These are phyloP conservation scores for Cyclargus thomasi DNA, from an alignment of 1,140 invertebrate species.

Conservation along the genomic window DNA sequence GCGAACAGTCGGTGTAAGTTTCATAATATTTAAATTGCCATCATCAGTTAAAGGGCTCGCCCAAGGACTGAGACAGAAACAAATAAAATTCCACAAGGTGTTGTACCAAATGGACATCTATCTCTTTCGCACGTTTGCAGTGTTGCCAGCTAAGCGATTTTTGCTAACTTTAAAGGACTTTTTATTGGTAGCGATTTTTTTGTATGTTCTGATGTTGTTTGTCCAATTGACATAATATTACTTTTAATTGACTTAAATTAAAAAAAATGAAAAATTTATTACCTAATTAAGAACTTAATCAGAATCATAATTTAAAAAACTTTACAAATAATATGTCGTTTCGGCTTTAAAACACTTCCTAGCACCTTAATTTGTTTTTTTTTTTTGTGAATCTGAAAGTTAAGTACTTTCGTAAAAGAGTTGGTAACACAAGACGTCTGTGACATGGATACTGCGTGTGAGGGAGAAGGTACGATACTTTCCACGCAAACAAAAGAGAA, in stretches of 20 bases:
- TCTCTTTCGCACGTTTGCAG: slow-evolving; percentile 7
- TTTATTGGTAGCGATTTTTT: background rate
- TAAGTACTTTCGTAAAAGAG: background rate
- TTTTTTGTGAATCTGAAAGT: background rate
- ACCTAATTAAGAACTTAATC: too few species aligned
- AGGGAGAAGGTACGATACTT: background rate
- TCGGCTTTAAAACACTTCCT: too few species aligned
- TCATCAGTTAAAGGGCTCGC: slow-evolving; percentile 5
- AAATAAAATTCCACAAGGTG: slow-evolving; percentile 7
- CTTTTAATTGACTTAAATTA: too few species aligned
- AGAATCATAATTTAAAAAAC: too few species aligned
- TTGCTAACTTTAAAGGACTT: background rate
- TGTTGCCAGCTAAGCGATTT: background rate
- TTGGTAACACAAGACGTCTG: background rate
- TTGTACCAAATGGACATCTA: slow-evolving; percentile 5
- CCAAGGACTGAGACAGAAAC: slow-evolving; percentile 12
- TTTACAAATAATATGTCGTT: too few species aligned
- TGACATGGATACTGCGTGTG: background rate
- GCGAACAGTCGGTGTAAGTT: slow-evolving; percentile 1
- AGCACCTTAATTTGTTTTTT: too few species aligned
- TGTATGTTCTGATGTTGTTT: too few species aligned
- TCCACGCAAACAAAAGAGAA: background rate
- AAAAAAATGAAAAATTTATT: too few species aligned
- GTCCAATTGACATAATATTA: too few species aligned
- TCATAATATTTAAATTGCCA: slow-evolving; percentile 15